These are phyloP conservation scores for Trachelus tabidus DNA, from an alignment of 2,888 invertebrate genomes.

Conservation along the genomic window DNA sequence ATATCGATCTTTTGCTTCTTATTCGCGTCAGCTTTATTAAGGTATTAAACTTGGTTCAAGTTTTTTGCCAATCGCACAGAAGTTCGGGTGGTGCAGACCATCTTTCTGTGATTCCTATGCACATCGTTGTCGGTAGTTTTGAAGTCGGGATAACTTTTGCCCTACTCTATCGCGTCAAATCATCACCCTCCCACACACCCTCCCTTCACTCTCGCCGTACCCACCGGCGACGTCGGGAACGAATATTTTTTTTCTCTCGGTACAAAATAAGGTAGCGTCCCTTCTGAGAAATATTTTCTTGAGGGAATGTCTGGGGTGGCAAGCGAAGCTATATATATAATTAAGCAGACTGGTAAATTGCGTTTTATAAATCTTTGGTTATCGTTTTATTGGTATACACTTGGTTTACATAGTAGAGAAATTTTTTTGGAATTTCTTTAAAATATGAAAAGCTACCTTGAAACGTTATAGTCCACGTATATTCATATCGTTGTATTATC, in stretches of 20 bases:
- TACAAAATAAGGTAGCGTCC: background rate
- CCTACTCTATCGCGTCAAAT: background rate
- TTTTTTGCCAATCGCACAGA: background rate
- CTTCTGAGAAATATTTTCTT: background rate
- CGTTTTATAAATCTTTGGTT: background rate
- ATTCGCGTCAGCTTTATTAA: background rate
- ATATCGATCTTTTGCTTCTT: background rate
- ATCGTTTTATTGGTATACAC: background rate
- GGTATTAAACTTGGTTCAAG: background rate
- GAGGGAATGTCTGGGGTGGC: background rate
- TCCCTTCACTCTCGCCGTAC: background rate
- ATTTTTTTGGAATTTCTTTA: background rate
- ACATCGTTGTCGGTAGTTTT: background rate
- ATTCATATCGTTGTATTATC: background rate
- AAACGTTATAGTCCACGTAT: background rate
- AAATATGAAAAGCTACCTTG: background rate
- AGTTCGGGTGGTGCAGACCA: background rate
- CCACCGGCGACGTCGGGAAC: background rate
- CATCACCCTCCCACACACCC: too few species aligned
- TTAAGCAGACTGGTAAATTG: background rate
- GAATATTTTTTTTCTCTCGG: background rate
- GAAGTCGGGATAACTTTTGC: background rate
- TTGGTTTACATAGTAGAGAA: background rate
- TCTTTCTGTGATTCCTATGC: background rate
- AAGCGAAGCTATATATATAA: background rate